phyloP scores from a whole-genome alignment of 2,113 vertebrate genomes.

The Alexandromys fortis region DNA sequence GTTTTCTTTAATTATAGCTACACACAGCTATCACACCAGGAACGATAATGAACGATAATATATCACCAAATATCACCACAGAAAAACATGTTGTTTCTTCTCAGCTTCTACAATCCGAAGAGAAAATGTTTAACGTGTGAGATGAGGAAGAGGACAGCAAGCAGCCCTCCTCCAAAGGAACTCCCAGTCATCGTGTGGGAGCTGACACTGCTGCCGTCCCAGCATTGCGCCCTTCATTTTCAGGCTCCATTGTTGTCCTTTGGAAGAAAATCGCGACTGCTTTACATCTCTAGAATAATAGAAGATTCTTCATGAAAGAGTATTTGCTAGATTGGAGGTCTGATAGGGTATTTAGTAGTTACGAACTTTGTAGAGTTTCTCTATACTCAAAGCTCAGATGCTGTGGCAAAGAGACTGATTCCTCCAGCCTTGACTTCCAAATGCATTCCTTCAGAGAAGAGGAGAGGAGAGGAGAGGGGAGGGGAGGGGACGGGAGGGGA shows the following conservation, averaged over 20 bases:
- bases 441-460: background rate
- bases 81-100: background rate
- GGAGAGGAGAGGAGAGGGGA: background rate
- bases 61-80: background rate
- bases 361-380: background rate
- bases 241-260: background rate
- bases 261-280: background rate
- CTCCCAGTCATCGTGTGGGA: background rate
- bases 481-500: fast-evolving
- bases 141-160: background rate
- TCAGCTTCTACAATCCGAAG: background rate
- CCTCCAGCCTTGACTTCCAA: background rate
- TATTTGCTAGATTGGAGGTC: background rate
- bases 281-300: background rate
- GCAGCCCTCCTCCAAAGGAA: background rate
- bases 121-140: background rate
- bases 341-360: background rate
- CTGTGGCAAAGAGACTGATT: background rate
- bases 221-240: background rate
- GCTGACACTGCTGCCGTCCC: background rate
- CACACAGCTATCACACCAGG: background rate
- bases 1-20: background rate
- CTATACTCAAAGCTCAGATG: conserved; percentile 18
- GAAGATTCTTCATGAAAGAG: background rate
- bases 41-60: background rate